phyloP scores from a whole-genome alignment of 2,797 vertebrate species.

The Peromyscus eremicus region DNA sequence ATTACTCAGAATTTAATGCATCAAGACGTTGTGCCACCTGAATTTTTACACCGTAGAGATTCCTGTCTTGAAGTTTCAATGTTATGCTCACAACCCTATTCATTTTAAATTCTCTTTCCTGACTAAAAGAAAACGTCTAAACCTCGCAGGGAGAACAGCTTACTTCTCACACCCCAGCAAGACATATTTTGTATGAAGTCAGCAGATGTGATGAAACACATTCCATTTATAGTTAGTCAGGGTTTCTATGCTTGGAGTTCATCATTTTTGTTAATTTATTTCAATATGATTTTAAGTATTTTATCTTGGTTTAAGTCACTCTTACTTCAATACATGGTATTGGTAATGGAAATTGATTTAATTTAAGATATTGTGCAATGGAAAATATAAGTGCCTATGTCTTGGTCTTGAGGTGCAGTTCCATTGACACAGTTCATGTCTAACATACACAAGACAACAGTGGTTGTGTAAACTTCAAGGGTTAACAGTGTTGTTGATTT shows the following conservation, averaged over 20 bases:
- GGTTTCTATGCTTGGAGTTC: not conserved
- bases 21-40: slow-evolving; percentile 83
- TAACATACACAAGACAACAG: not conserved
- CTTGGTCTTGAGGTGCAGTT: not conserved
- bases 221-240: not conserved
- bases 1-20: slow-evolving; percentile 76
- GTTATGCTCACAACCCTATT: slow-evolving; percentile 69
- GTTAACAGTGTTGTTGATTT: not conserved
- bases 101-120: slow-evolving; percentile 17
- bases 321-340: slow-evolving; percentile 7
- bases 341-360: not conserved
- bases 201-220: not conserved
- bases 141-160: not conserved
- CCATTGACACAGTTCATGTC: not conserved
- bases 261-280: not conserved
- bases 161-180: not conserved
- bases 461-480: not conserved
- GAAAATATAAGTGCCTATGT: not conserved
- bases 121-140: slow-evolving; percentile 51
- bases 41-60: slow-evolving; percentile 82
- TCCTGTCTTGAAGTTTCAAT: slow-evolving; percentile 82
- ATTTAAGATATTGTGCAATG: not conserved
- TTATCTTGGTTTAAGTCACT: not conserved
- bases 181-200: not conserved
- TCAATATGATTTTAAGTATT: not conserved